Percentiles rank a stretch among this genome's conserved stretches.
Evolutionary conservation across 1,140 invertebrate genomes (phyloP).

Genomic region (Geopemphigus sp.): DNA sequence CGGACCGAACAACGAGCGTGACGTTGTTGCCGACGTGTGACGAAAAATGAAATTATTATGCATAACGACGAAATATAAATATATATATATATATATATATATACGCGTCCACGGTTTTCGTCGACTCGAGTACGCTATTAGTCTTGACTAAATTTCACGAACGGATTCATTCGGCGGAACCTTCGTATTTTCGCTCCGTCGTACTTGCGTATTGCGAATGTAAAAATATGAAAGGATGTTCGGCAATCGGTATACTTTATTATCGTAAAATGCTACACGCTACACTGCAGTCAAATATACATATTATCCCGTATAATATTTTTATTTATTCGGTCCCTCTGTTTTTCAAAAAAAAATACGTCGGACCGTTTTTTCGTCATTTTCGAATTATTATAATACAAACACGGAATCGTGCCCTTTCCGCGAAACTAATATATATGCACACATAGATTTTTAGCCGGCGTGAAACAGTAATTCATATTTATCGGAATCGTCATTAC

Average conservation of each 20-base stretch:
- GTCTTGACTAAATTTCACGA: conserved; percentile 30
- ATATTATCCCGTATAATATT: not conserved
- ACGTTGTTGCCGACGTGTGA: not conserved
- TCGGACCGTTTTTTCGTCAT: too few species aligned
- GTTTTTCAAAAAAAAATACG: too few species aligned
- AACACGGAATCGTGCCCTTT: too few species aligned
- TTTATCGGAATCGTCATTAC: not conserved
- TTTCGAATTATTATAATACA: too few species aligned
- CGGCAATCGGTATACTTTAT: not conserved
- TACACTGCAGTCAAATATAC: not conserved
- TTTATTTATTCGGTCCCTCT: too few species aligned
- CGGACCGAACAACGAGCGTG: conserved; percentile 2
- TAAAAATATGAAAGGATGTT: conserved; percentile 15
- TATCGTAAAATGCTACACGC: not conserved
- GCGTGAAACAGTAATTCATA: not conserved
- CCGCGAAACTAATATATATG: too few species aligned
- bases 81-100: not conserved
- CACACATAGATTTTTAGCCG: not conserved
- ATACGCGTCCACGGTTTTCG: not conserved
- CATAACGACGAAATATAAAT: not conserved
- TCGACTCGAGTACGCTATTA: conserved; percentile 18
- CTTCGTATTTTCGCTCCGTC: not conserved
- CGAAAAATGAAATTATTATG: conserved; percentile 40
- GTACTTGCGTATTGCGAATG: too few species aligned
- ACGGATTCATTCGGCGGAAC: conserved; percentile 9